Conservation (phyloP, 2,797 vertebrate genomes). For the Potorous gilbertii region DNA sequence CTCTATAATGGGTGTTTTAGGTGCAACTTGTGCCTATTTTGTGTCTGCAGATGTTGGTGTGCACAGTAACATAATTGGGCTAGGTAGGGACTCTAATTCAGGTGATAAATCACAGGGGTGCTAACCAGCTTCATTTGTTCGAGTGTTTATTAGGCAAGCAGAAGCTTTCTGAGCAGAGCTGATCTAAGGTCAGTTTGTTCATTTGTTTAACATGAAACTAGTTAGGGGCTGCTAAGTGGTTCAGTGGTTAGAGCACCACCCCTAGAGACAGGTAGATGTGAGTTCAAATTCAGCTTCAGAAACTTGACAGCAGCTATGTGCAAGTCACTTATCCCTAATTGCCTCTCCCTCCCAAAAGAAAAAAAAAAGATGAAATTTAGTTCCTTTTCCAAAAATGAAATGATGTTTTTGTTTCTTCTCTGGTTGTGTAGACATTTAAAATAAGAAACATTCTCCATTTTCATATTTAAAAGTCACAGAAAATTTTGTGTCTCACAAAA, state of each 20-base stretch:
- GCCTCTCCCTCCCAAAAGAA: no score
- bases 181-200: neutral
- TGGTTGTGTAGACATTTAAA: constrained; percentile 37
- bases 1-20: neutral
- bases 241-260: no score
- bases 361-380: constrained; percentile 12
- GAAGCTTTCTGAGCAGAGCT: constrained; percentile 17
- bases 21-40: constrained; percentile 7
- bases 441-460: constrained; percentile 42
- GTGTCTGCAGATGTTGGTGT: constrained; percentile 12
- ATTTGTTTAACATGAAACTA: neutral
- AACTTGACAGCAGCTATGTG: no score
- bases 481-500: constrained; percentile 14
- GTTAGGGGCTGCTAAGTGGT: no score
- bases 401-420: constrained; percentile 53
- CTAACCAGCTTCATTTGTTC: constrained; percentile 41
- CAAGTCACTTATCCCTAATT: no score
- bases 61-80: constrained; percentile 39
- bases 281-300: no score
- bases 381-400: constrained; percentile 42
- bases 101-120: constrained; percentile 28
- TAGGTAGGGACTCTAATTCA: constrained; percentile 19
- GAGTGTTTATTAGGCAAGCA: constrained; percentile 32
- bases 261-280: no score
- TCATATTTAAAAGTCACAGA: constrained; percentile 46